These are phyloP conservation scores for Xestia sexstrigata DNA, from an alignment of 2,888 invertebrate species.

Conservation along the genomic window DNA sequence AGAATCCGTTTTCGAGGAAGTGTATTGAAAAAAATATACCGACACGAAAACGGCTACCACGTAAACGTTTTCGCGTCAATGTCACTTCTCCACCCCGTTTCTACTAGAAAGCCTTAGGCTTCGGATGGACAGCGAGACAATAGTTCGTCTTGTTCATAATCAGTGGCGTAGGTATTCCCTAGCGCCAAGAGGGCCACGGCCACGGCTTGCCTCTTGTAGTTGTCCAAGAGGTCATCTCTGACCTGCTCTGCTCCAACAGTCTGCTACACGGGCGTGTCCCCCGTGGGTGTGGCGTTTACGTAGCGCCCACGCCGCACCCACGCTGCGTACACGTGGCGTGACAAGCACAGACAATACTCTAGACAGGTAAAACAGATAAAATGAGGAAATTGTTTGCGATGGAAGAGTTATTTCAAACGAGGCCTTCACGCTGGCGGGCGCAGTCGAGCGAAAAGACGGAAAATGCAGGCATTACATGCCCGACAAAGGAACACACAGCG, in stretches of 20 bases:
- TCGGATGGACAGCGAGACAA: neutral
- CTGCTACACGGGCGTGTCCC: conserved; percentile 5
- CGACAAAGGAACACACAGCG: too few species aligned
- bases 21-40: too few species aligned
- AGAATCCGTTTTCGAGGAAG: too few species aligned
- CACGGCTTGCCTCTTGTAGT: neutral
- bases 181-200: too few species aligned
- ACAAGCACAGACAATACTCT: conserved; percentile 22
- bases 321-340: conserved; percentile 40
- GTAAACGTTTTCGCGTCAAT: too few species aligned
- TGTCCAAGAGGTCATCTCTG: neutral
- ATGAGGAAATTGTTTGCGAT: neutral
- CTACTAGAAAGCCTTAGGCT: neutral
- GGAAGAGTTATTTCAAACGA: neutral
- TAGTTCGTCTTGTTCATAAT: neutral
- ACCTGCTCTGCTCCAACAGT: conserved; percentile 10
- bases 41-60: too few species aligned
- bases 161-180: neutral
- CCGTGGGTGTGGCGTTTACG: conserved; percentile 40
- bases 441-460: too few species aligned
- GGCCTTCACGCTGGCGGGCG: too few species aligned
- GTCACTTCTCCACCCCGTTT: too few species aligned
- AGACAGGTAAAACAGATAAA: neutral
- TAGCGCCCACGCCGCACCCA: conserved; percentile 34
- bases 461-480: too few species aligned